Base-by-base conservation (phyloP, 2,113 vertebrate genomes). In the Protomyctophum bolini region DNA sequence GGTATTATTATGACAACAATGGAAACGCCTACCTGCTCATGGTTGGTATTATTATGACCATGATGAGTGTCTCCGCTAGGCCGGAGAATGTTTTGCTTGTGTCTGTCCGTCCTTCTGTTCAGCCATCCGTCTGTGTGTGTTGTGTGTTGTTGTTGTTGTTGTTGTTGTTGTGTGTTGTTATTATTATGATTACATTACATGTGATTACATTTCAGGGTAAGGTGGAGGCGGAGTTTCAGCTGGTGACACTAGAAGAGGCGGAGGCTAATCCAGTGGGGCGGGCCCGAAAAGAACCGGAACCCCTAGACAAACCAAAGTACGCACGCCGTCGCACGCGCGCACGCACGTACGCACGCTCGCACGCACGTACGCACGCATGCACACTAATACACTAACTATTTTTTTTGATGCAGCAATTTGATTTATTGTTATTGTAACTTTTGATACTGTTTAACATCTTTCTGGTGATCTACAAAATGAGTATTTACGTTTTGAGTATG, bases 291-390 rank as follows among this genome's bases (percentile, higher is more conserved):
- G 96, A 96, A 58, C 97, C 96, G 0, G 97, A 98, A 70, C 94
- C 96, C 1, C 85, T 97, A 83, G 96, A 98, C 51, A 99, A 98
- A 84, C 98, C 97, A 47, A 93, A 95, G 97, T 98, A 92, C 75
- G 92, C 8, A 29, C 21, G 33, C 48, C 21, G 21, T 21, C 9
- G 10, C 8, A 49, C 58, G 33, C 10, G 7, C 58, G 2, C 9
- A 4, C 58, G 41, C 5, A 1, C 8, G 3, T n/a, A 55, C 6
- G n/a, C 6, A 55, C 54, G 45, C 11, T 52, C 58, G 33, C 33
- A 41, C 33, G 33, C 33, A 41, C 33, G 33, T 3, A 41, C 33
- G 33, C 33, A 41, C 33, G 33, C 33, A 41, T 3, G 33, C 33
- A 21, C 21, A 21, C 21, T 21, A 21, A 21, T 21, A 21, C 21